Percentiles rank a stretch among this genome's conserved stretches.
These are phyloP conservation scores for Hirtodrosophila cameraria DNA, from an alignment of 2,888 invertebrate species.

Conservation along the genomic window DNA sequence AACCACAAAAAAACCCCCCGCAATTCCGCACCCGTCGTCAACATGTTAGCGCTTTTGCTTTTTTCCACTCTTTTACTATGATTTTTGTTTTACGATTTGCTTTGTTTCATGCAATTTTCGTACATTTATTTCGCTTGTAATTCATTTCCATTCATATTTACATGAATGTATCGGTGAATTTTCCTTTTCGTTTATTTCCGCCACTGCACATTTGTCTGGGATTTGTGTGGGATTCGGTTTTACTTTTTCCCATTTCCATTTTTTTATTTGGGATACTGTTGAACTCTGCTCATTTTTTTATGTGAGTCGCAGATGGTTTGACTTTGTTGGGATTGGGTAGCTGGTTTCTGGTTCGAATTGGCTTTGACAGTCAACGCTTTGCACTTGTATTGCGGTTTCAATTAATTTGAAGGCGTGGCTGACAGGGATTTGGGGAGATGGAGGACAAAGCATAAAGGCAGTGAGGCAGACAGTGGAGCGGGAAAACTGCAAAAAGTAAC, in stretches of 20 bases:
- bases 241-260: slow-evolving; percentile 23
- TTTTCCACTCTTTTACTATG: slow-evolving; percentile 33
- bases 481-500: background rate
- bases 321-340: slow-evolving; percentile 17
- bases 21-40: slow-evolving; percentile 16
- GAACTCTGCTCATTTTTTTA: slow-evolving; percentile 30
- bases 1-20: background rate
- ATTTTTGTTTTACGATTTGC: slow-evolving; percentile 56
- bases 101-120: slow-evolving; percentile 69
- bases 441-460: background rate
- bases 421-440: slow-evolving; percentile 23
- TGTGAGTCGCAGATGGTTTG: slow-evolving; percentile 52
- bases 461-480: slow-evolving; percentile 20
- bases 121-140: slow-evolving; percentile 77
- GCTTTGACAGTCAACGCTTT: slow-evolving; percentile 58
- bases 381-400: slow-evolving; percentile 71
- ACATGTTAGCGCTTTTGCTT: slow-evolving; percentile 34
- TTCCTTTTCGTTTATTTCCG: slow-evolving; percentile 39
- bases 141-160: slow-evolving; percentile 78
- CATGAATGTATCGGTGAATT: slow-evolving; percentile 59
- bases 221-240: slow-evolving; percentile 60
- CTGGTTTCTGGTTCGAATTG: slow-evolving; percentile 35
- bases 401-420: slow-evolving; percentile 67
- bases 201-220: slow-evolving; percentile 64
- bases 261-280: slow-evolving; percentile 13